Evolutionary conservation across 2,888 invertebrate species (phyloP).

Genomic region (Pyrocoelia pectoralis): DNA sequence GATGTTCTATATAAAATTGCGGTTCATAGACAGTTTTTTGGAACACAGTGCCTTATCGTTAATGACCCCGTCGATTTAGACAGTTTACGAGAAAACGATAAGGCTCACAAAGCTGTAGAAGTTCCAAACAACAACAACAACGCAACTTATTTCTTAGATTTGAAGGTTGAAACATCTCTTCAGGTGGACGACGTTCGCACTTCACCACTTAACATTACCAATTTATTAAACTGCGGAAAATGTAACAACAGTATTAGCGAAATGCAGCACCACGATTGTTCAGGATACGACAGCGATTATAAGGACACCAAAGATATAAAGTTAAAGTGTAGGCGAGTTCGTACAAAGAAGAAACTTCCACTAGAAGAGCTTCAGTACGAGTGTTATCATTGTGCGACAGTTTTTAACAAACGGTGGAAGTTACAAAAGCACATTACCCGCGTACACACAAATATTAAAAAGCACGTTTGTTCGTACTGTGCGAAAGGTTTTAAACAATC

Average conservation of each 20-base stretch:
- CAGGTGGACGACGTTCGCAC: not conserved
- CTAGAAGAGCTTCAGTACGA: slow-evolving; percentile 25
- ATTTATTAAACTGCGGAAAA: not conserved
- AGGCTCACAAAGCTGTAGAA: not conserved
- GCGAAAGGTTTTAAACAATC: slow-evolving; percentile 49
- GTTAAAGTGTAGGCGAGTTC: slow-evolving; percentile 5
- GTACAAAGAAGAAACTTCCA: slow-evolving; percentile 17
- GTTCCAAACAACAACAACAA: not conserved
- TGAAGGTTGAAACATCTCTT: not conserved
- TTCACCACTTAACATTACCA: not conserved
- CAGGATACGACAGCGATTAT: not conserved
- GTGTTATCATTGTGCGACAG: slow-evolving; percentile 45
- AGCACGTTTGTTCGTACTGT: slow-evolving; percentile 43
- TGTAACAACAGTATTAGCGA: too few species aligned
- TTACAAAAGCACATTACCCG: slow-evolving; percentile 46
- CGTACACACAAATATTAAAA: slow-evolving; percentile 41
- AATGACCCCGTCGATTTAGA: not conserved
- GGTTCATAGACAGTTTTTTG: not conserved
- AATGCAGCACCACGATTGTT: slow-evolving; percentile 1
- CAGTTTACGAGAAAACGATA: not conserved
- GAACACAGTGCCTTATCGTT: slow-evolving; percentile 10
- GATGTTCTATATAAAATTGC: slow-evolving; percentile 6
- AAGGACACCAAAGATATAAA: slow-evolving; percentile 11
- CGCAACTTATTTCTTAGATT: not conserved
- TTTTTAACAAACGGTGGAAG: slow-evolving; percentile 45